Percentiles rank a stretch among this genome's conserved stretches.
Conservation (phyloP, 64 coral and sea anemone genomes). For the Hydrozoanthus tunicans region DNA sequence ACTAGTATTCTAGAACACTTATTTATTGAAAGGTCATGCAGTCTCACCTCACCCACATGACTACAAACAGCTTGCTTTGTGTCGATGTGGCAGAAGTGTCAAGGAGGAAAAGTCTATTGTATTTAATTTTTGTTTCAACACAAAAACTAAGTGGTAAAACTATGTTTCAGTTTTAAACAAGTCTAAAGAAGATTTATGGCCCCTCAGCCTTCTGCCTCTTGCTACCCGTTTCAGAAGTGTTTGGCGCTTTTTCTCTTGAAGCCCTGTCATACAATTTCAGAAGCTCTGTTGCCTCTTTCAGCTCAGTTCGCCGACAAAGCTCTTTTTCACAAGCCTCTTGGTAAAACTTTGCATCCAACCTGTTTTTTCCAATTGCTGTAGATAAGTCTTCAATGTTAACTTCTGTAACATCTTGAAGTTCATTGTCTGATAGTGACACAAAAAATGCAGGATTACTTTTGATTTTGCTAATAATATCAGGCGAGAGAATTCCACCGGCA, state of each 20-base stretch:
- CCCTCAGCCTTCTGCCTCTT: constrained; percentile 34
- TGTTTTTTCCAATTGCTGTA: constrained; percentile 35
- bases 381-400: constrained; percentile 36
- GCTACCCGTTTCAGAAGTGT: constrained; percentile 21
- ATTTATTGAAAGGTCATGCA: too few species aligned
- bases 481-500: constrained; percentile 51
- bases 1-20: too few species aligned
- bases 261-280: constrained; percentile 64
- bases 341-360: constrained; percentile 36
- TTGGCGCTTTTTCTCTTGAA: constrained; percentile 25
- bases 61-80: too few species aligned
- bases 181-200: background rate
- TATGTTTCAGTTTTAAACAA: too few species aligned
- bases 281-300: constrained; percentile 67
- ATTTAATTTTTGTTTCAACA: background rate
- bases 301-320: constrained; percentile 51
- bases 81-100: too few species aligned
- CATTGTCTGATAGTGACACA: constrained; percentile 78
- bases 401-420: constrained; percentile 60
- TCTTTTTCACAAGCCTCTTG: constrained; percentile 70
- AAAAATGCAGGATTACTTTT: constrained; percentile 82
- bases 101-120: background rate
- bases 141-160: too few species aligned
- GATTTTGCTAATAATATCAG: constrained; percentile 56
- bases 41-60: too few species aligned